phyloP scores from a whole-genome alignment of 2,797 vertebrate species.

The Poeciliopsis gracilis region DNA sequence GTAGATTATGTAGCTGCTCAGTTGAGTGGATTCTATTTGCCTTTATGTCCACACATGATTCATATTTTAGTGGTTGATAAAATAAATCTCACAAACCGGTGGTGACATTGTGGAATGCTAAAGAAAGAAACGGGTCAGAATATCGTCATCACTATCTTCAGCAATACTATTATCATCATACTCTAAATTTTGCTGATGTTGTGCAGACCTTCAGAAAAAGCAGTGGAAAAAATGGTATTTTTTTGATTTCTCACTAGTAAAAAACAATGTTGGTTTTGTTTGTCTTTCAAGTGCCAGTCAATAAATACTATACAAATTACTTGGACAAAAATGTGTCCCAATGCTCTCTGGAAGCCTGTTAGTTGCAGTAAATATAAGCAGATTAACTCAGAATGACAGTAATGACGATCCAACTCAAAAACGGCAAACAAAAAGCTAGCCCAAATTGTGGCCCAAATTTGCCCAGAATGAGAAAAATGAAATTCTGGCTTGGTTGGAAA shows the following conservation, averaged over 20 bases:
- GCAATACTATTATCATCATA: background rate
- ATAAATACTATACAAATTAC: slow-evolving; percentile 22
- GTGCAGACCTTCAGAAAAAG: background rate
- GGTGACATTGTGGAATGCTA: background rate
- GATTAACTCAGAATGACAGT: slow-evolving; percentile 50
- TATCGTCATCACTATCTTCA: background rate
- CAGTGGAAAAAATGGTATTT: background rate
- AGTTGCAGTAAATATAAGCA: slow-evolving; percentile 55
- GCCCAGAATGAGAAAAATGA: background rate
- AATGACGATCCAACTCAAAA: slow-evolving; percentile 33
- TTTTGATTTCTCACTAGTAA: slow-evolving; percentile 6
- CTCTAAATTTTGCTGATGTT: background rate
- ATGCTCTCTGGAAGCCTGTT: slow-evolving; percentile 37
- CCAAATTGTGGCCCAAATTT: background rate
- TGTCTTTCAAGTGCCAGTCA: slow-evolving; percentile 23
- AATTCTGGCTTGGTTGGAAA: background rate
- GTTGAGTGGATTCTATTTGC: background rate
- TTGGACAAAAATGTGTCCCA: slow-evolving; percentile 48
- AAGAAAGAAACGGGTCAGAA: background rate
- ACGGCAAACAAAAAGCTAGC: background rate
- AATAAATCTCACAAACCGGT: background rate
- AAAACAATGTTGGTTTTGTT: slow-evolving; percentile 1
- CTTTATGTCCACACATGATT: background rate
- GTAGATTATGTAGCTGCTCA: background rate
- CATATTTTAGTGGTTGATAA: background rate